Conservation (phyloP, 2,888 invertebrate genomes). For the Seladonia tumulorum region DNA sequence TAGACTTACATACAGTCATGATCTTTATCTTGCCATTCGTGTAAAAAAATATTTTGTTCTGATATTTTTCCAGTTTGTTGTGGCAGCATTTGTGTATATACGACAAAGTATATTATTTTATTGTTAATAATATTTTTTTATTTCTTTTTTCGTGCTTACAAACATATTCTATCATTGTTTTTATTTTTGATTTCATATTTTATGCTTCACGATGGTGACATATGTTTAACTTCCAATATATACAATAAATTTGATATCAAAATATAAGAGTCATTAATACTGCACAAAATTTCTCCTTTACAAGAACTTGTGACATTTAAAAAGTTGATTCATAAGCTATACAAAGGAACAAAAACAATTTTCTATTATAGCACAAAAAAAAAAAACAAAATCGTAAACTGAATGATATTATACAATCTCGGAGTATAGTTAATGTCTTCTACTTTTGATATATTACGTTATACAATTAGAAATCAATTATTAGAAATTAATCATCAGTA, state of each 20-base stretch:
- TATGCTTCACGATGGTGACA: constrained; percentile 35
- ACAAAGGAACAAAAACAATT: constrained; percentile 49
- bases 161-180: constrained; percentile 43
- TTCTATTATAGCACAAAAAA: constrained; percentile 55
- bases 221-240: constrained; percentile 14
- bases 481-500: constrained; percentile 55
- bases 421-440: constrained; percentile 36
- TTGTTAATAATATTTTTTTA: constrained; percentile 22
- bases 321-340: constrained; percentile 42
- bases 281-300: constrained; percentile 64
- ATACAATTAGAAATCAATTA: constrained; percentile 41
- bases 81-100: constrained; percentile 55
- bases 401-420: constrained; percentile 24
- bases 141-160: constrained; percentile 32
- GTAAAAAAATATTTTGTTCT: constrained; percentile 26
- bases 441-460: constrained; percentile 56
- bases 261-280: constrained; percentile 37
- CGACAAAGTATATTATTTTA: constrained; percentile 33
- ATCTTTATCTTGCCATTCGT: constrained; percentile 57
- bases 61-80: constrained; percentile 23
- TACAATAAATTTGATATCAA: constrained; percentile 40
- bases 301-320: constrained; percentile 42
- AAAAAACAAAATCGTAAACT: constrained; percentile 31
- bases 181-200: constrained; percentile 44
- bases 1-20: constrained; percentile 46